Evolutionary conservation across 2,888 invertebrate genomes (phyloP), one percentile per base, ranked within the genome.

Genomic region (Drosophila infuscata): DNA sequence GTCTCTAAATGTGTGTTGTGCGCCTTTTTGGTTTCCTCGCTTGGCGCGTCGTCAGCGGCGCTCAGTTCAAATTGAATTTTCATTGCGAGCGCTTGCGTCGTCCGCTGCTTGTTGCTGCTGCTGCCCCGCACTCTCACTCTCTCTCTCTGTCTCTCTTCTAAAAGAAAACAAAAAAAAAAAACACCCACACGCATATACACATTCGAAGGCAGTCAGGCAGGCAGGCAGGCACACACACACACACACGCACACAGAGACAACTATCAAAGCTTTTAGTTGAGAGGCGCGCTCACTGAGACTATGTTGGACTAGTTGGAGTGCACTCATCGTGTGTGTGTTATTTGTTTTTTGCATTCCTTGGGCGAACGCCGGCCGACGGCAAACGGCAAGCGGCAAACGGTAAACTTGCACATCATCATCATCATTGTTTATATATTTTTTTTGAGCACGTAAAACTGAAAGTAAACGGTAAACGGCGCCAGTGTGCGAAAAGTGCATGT

Each of bases 1-100:
- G 60, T 32, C 53, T 56, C 75, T 54, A 56, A 43, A 61, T 58
- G 63, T 74, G 25, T 25, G n/a, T 25, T 25, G 57, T 64, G 57
- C 62, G 72, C 60, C 74, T 82, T 64, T 72, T 80, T 71, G 91
- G 91, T 91, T 92, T 88, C 91, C 88, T 92, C 82, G 89, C 84
- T 82, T 81, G 82, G 76, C 72, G 81, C 79, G 77, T 74, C 75
- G 76, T 83, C 83, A 81, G 81, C 76, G 78, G 83, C 83, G 89
- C 92, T 92, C 92, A 92, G 91, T 92, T 90, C 80, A 90, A 91
- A 89, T 89, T 91, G 91, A 92, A 91, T 91, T 90, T 91, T 91
- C 91, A 91, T 89, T 88, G 89, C 89, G 88, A 88, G 85, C 90
- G 89, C 75, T 82, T 88, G 75, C 88, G 91, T 90, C 88, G 91